phyloP scores from a whole-genome alignment of 2,797 vertebrate species.

The Botia kubotai region DNA sequence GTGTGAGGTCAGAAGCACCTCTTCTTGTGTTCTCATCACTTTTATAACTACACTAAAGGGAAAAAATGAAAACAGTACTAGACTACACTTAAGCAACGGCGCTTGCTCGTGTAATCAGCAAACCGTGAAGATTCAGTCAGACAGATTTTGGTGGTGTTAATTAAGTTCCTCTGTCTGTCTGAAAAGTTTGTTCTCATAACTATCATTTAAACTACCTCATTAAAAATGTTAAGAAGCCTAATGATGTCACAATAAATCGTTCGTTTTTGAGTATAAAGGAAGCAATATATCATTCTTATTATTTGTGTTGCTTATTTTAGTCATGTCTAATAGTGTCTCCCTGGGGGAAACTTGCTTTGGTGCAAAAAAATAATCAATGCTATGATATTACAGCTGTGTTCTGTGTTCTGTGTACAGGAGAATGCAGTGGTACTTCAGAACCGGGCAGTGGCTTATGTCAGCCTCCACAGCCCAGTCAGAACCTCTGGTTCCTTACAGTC shows the following conservation, averaged over 20 bases:
- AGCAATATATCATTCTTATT: not conserved
- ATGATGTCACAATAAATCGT: slow-evolving; percentile 13
- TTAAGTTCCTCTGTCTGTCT: slow-evolving; percentile 41
- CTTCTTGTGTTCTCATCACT: slow-evolving; percentile 24
- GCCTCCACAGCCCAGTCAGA: slow-evolving; percentile 84
- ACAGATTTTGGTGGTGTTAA: slow-evolving; percentile 45
- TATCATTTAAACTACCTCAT: slow-evolving; percentile 27
- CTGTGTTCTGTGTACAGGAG: slow-evolving; percentile 78
- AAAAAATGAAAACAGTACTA: slow-evolving; percentile 7
- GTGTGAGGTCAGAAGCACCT: slow-evolving; percentile 30
- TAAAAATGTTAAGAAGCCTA: slow-evolving; percentile 20
- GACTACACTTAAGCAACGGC: slow-evolving; percentile 15
- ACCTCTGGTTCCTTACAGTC: slow-evolving; percentile 81
- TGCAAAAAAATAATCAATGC: not conserved
- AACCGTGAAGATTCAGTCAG: slow-evolving; percentile 40
- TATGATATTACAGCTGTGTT: not conserved
- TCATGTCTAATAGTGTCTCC: slow-evolving; percentile 11
- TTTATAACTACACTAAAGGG: slow-evolving; percentile 2
- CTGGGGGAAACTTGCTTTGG: not conserved
- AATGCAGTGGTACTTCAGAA: slow-evolving; percentile 85
- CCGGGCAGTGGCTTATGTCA: slow-evolving; percentile 88
- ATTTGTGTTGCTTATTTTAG: slow-evolving; percentile 17
- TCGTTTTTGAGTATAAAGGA: not conserved
- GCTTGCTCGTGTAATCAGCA: slow-evolving; percentile 44
- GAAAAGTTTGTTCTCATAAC: slow-evolving; percentile 30